Evolutionary conservation across 2,113 vertebrate species (phyloP), one percentile per base, ranked within the genome.

Genomic region (Ictalurus furcatus): DNA sequence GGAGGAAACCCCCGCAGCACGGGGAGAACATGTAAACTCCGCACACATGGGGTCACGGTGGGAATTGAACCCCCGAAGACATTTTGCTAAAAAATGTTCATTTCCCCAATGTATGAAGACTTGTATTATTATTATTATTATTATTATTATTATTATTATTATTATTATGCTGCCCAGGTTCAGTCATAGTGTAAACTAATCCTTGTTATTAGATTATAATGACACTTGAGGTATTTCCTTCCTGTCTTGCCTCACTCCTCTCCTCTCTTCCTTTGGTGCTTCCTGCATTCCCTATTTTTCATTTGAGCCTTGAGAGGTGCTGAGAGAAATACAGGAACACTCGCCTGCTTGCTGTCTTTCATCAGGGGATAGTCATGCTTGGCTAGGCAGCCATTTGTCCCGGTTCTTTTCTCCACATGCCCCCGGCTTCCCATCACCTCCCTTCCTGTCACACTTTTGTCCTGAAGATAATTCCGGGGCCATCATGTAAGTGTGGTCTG

Each of bases 271-370:
- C 59, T 61, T 67, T 76, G 23, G 56, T 40, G 44, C 69, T 79
- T 82, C 82, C 61, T 28, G 37, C 40, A 19, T 48, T 87, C 56
- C 80, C 16, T 65, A 5, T 85, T 67, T 71, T 82, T 56, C 13
- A 52, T 34, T 56, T 34, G 71, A 74, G 78, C 80, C 89, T 85
- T 85, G 69, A 90, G 85, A 92, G 86, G 86, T 89, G 78, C 58
- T 84, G 91, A 92, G 58, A 88, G 91, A 89, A 91, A 86, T 37
- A 80, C 59, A 37, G 44, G 67, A 89, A 81, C 71, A 30, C 84
- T 87, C 56, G 28, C 80, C 63, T 79, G 56, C 71, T 65, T 82
- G 67, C 71, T 61, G 37, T 86, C 63, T 86, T 89, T 89, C 88
- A 69, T 59, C 71, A 85, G 61, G 52, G 58, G 59, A 90, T 73